phyloP scores from a whole-genome alignment of 2,113 vertebrate species.

The Maccullochella peelii region DNA sequence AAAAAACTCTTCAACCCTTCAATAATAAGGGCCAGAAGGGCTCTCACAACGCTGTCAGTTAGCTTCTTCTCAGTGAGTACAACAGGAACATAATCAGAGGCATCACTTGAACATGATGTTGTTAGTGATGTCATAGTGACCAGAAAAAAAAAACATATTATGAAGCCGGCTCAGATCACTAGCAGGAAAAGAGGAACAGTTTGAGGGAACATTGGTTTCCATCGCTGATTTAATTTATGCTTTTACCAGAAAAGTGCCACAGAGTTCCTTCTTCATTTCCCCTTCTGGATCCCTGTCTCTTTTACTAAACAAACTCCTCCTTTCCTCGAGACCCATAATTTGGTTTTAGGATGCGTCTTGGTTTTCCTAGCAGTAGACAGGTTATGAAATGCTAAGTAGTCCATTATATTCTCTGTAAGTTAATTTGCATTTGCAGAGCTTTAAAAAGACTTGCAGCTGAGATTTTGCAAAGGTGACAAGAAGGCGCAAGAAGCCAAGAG shows the following conservation, averaged over 20 bases:
- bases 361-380: not conserved
- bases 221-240: not conserved
- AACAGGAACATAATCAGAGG: constrained; percentile 21
- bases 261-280: not conserved
- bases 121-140: not conserved
- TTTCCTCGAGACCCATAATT: not conserved
- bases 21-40: not conserved
- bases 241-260: not conserved
- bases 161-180: not conserved
- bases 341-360: not conserved
- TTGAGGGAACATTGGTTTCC: not conserved
- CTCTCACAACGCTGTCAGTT: not conserved
- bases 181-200: not conserved
- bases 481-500: not conserved
- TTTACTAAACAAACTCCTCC: not conserved
- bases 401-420: not conserved
- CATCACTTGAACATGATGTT: constrained; percentile 7
- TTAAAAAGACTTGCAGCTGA: constrained; percentile 3
- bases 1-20: not conserved
- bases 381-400: not conserved
- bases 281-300: not conserved
- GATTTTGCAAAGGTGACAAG: not conserved
- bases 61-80: not conserved
- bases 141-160: not conserved
- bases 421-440: not conserved